Evolutionary conservation across 2,797 vertebrate species (phyloP).

Genomic region (Sternotherus odoratus): DNA sequence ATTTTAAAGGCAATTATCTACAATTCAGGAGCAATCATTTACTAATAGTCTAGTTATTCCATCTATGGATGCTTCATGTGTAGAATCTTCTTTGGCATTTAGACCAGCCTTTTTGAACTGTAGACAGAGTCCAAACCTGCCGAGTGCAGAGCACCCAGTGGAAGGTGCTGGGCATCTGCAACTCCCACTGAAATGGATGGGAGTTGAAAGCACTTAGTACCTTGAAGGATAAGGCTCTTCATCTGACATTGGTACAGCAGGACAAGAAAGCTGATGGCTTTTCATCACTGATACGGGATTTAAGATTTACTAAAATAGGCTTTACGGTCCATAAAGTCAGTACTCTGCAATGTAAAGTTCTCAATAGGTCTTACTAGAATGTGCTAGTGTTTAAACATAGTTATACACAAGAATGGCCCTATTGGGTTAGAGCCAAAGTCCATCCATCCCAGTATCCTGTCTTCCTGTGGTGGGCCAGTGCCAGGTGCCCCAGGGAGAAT

Average conservation of each 20-base stretch:
- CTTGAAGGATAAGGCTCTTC: background rate
- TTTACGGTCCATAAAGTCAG: background rate
- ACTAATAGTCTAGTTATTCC: background rate
- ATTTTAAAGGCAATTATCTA: background rate
- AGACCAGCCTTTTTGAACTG: background rate
- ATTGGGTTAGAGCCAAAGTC: too few species aligned
- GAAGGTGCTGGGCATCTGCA: background rate
- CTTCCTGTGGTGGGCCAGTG: too few species aligned
- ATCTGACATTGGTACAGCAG: background rate
- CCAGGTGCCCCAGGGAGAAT: too few species aligned
- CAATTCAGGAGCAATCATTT: background rate
- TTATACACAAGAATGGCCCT: too few species aligned
- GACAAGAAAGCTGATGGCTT: background rate
- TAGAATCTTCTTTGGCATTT: background rate
- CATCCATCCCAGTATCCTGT: too few species aligned
- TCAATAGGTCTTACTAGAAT: background rate
- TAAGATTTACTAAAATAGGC: background rate
- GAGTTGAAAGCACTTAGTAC: background rate
- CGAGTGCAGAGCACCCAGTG: background rate
- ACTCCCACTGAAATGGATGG: background rate
- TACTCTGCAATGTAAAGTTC: background rate
- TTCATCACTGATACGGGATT: background rate
- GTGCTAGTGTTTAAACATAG: background rate
- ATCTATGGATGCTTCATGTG: background rate
- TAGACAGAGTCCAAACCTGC: background rate